A percentile compares a stretch with the other conserved stretches of the same genome.
Evolutionary conservation across 2,888 invertebrate species (phyloP).

Genomic region (Melanostoma scalare): DNA sequence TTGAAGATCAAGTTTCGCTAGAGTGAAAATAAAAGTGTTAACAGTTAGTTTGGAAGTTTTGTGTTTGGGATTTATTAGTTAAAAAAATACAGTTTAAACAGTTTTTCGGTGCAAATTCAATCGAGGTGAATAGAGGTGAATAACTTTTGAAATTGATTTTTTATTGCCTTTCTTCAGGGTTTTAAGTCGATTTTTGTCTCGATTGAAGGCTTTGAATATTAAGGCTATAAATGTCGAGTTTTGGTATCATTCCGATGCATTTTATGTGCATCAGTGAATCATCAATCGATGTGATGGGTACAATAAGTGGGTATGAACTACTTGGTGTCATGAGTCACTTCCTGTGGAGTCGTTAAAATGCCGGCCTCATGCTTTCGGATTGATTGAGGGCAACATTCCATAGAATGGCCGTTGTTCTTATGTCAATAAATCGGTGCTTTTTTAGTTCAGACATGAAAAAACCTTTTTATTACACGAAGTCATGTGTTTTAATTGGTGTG

Average conservation of each 20-base stretch:
- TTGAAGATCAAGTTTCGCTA: constrained; percentile 63
- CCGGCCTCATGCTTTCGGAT: neutral
- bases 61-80: constrained; percentile 13
- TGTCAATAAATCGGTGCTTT: too few species aligned
- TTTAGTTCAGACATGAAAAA: too few species aligned
- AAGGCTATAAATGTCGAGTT: too few species aligned
- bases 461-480: too few species aligned
- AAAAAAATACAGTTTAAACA: neutral
- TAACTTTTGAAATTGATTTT: too few species aligned
- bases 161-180: too few species aligned
- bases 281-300: neutral
- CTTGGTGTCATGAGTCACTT: neutral
- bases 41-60: constrained; percentile 10
- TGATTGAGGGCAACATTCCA: neutral
- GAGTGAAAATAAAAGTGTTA: constrained; percentile 59
- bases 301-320: neutral
- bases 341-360: neutral
- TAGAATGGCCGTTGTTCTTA: too few species aligned
- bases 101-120: neutral
- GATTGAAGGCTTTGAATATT: too few species aligned
- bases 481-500: too few species aligned
- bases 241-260: neutral
- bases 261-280: neutral
- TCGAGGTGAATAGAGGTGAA: constrained; percentile 16
- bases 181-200: too few species aligned